phyloP scores from a whole-genome alignment of 2,113 vertebrate species.

The Podilymbus podiceps region DNA sequence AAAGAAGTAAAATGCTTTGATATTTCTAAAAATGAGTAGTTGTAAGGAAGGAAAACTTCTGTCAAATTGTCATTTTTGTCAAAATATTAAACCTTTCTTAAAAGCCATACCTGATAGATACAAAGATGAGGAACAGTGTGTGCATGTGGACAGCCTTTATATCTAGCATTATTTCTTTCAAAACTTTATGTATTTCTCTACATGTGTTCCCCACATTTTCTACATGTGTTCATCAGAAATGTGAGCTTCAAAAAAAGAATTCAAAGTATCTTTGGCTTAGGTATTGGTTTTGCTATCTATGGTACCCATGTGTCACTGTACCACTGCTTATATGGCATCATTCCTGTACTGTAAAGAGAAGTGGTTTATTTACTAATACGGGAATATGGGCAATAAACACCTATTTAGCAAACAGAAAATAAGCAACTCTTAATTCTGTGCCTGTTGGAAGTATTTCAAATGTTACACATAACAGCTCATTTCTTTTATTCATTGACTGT shows the following conservation, averaged over 20 bases:
- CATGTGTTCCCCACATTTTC: no score
- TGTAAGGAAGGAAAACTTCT: background rate
- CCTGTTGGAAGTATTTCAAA: slow-evolving; percentile 19
- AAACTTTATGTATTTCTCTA: background rate
- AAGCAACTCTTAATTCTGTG: background rate
- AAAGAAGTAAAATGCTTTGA: background rate
- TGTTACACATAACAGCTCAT: background rate
- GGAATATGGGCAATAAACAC: background rate
- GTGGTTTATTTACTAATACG: background rate
- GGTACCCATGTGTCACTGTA: background rate
- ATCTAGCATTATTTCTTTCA: background rate
- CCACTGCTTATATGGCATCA: background rate
- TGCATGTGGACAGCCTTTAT: background rate
- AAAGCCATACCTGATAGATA: background rate
- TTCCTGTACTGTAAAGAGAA: background rate
- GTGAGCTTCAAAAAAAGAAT: background rate
- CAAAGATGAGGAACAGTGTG: background rate
- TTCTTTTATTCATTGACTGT: background rate
- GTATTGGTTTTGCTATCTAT: background rate
- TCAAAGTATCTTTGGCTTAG: background rate
- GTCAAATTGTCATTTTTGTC: background rate
- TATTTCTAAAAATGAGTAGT: background rate
- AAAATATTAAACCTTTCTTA: background rate
- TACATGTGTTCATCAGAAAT: background rate
- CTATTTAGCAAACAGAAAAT: slow-evolving; percentile 22